phyloP scores from a whole-genome alignment of 2,888 invertebrate species.

The Morpho helenor region DNA sequence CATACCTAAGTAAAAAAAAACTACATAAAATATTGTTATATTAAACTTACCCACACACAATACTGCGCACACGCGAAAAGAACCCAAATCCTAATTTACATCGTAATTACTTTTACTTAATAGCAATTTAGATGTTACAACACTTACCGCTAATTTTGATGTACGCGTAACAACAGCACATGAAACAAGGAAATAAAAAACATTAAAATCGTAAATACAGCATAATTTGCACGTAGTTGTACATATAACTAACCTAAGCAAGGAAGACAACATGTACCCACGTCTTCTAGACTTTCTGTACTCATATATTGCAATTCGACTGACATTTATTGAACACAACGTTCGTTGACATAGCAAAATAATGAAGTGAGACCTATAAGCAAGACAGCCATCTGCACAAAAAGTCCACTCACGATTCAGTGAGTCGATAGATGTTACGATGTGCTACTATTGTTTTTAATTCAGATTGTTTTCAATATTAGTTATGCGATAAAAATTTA shows the following conservation, averaged over 20 bases:
- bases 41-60: too few relatives aligned
- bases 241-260: conserved; percentile 45
- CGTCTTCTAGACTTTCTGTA: conserved; percentile 60
- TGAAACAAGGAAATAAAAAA: conserved; percentile 55
- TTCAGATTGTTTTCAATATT: conserved; percentile 56
- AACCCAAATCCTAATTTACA: neutral
- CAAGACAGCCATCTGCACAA: conserved; percentile 41
- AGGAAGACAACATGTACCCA: conserved; percentile 69
- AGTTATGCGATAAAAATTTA: conserved; percentile 44
- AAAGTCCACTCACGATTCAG: conserved; percentile 46
- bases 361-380: conserved; percentile 18
- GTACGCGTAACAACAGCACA: conserved; percentile 52
- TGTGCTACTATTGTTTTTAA: conserved; percentile 64
- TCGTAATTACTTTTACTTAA: neutral
- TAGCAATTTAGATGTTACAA: conserved; percentile 1
- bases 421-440: conserved; percentile 52
- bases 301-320: conserved; percentile 62
- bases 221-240: neutral
- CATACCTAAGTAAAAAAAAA: too few relatives aligned
- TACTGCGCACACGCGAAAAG: too few relatives aligned
- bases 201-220: conserved; percentile 12
- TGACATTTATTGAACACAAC: conserved; percentile 31
- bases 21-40: too few relatives aligned
- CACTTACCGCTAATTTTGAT: conserved; percentile 62
- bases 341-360: conserved; percentile 17